These are phyloP conservation scores for Picathartes gymnocephalus DNA, from an alignment of 2,113 vertebrate species.

Conservation along the genomic window DNA sequence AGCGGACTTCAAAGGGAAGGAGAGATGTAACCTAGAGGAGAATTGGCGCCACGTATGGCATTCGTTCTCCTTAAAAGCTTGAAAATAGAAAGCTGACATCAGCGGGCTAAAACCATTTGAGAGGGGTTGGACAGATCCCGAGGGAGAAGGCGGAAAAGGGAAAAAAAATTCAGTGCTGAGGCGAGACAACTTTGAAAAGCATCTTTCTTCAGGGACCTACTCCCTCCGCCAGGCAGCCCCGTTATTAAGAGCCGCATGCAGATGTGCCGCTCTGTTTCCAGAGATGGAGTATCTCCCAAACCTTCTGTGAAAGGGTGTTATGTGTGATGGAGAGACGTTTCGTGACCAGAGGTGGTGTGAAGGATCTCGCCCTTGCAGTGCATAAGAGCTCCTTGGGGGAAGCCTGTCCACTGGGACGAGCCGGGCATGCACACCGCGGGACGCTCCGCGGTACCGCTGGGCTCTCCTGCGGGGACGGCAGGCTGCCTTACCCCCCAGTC, in stretches of 20 bases:
- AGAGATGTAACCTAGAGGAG: conserved; percentile 15
- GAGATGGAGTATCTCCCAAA: conserved; percentile 50
- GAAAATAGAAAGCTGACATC: not conserved
- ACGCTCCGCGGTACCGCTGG: not conserved
- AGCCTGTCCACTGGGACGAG: not conserved
- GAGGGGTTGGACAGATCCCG: not conserved
- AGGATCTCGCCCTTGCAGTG: not conserved
- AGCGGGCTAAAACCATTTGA: not conserved
- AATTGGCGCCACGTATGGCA: not conserved
- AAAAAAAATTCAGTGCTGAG: not conserved
- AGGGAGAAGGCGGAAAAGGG: not conserved
- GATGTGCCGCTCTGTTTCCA: conserved; percentile 61
- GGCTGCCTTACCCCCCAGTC: not conserved
- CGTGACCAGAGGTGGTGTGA: conserved; percentile 31
- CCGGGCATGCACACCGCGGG: not conserved
- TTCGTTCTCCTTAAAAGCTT: not conserved
- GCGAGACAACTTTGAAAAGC: conserved; percentile 32
- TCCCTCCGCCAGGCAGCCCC: not conserved
- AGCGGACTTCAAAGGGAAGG: conserved; percentile 26
- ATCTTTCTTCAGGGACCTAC: conserved; percentile 36
- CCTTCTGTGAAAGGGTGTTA: conserved; percentile 63
- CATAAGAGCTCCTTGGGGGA: not conserved
- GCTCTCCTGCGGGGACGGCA: not conserved
- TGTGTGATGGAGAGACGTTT: conserved; percentile 52
- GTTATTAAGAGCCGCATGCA: conserved; percentile 22